A percentile compares a stretch with the other conserved stretches of the same genome.
phyloP scores from a whole-genome alignment of 2,797 vertebrate genomes.

The Anguilla pacifica region DNA sequence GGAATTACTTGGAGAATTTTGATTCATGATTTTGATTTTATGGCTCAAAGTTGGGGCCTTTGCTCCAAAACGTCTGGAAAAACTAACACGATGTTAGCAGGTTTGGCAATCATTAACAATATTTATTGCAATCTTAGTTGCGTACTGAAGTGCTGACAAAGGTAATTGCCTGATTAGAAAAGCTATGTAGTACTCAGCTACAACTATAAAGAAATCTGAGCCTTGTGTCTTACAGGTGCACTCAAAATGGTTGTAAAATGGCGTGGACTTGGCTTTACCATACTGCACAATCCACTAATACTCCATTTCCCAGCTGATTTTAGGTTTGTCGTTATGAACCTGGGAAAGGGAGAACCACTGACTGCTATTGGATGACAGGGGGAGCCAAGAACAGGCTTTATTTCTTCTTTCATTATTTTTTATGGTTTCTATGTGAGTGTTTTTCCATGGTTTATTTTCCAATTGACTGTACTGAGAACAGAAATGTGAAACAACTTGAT shows the following conservation, averaged over 20 bases:
- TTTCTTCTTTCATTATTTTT: constrained; percentile 29
- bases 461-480: constrained; percentile 24
- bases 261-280: neutral
- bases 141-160: neutral
- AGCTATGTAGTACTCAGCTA: neutral
- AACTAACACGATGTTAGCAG: neutral
- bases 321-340: neutral
- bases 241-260: neutral
- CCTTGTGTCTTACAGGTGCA: neutral
- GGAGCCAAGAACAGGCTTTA: constrained; percentile 30
- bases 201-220: neutral
- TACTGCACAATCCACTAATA: neutral
- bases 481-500: constrained; percentile 19
- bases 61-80: neutral
- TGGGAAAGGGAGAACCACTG: neutral
- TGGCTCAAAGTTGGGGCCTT: neutral
- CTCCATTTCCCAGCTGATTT: constrained; percentile 6
- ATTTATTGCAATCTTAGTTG: neutral
- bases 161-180: neutral
- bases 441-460: constrained; percentile 33
- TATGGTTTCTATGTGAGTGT: constrained; percentile 20
- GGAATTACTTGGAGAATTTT: neutral
- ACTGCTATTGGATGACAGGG: constrained; percentile 25
- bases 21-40: neutral
- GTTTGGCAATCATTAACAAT: neutral